A percentile compares a stretch with the other conserved stretches of the same genome.
Conservation (phyloP, 2,888 invertebrate genomes). For the Gryllus longicercus region DNA sequence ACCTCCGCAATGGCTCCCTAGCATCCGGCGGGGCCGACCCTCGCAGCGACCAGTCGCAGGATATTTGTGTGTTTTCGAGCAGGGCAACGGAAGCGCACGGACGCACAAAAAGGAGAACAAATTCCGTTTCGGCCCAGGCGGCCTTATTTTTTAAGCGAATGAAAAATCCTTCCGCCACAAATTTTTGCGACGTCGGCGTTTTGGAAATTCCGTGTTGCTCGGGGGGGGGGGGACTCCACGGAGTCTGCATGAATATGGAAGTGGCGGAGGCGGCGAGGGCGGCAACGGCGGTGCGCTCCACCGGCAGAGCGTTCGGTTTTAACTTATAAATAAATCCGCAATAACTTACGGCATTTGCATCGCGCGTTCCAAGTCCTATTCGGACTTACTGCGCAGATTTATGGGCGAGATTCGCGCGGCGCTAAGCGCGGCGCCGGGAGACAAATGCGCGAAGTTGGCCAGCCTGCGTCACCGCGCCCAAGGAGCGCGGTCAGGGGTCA, state of each 20-base stretch:
- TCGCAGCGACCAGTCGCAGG: no score
- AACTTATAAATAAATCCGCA: slow-evolving; percentile 17
- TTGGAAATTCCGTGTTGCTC: not conserved
- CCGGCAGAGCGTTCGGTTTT: slow-evolving; percentile 1
- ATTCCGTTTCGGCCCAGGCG: not conserved
- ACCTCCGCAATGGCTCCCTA: no score
- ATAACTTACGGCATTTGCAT: slow-evolving; percentile 10
- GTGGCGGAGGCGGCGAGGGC: not conserved
- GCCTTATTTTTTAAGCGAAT: not conserved
- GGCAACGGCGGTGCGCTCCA: not conserved
- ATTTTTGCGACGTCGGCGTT: slow-evolving; percentile 9
- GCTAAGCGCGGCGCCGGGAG: slow-evolving; percentile 9
- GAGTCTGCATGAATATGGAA: slow-evolving; percentile 8
- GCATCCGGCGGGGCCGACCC: no score
- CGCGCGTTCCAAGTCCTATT: slow-evolving; percentile 7
- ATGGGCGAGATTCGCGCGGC: slow-evolving; percentile 9
- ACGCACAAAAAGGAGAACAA: not conserved
- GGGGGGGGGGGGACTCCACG: not conserved
- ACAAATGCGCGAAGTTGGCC: slow-evolving; percentile 17
- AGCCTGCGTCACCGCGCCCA: not conserved
- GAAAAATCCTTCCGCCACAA: slow-evolving; percentile 17
- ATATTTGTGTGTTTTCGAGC: not conserved
- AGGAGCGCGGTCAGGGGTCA: no score
- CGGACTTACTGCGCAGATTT: slow-evolving; percentile 17
- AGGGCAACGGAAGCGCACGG: not conserved